phyloP scores from a whole-genome alignment of 1,140 invertebrate species.

The Ceratina australensis region DNA sequence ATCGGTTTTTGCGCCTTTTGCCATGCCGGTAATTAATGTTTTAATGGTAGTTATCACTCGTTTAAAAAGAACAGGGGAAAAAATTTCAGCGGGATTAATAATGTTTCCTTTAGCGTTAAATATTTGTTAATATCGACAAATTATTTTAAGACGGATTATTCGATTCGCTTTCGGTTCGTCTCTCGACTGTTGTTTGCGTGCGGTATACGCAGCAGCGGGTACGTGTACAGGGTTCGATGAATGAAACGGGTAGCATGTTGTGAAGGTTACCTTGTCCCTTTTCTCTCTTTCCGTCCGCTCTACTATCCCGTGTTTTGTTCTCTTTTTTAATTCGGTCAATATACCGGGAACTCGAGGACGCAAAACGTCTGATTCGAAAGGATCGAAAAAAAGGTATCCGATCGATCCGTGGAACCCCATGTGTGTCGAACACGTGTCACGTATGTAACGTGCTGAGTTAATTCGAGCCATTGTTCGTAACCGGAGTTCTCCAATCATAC shows the following conservation, averaged over 20 bases:
- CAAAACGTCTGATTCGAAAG: conserved; percentile 55
- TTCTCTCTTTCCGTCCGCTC: conserved; percentile 1
- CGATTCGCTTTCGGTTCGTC: no score
- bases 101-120: neutral
- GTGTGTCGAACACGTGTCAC: conserved; percentile 57
- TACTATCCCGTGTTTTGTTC: neutral
- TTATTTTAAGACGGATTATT: neutral
- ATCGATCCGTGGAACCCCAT: conserved; percentile 47
- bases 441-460: conserved; percentile 63
- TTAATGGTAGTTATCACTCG: conserved; percentile 5
- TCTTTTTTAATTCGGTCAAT: conserved; percentile 32
- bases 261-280: neutral
- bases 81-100: neutral
- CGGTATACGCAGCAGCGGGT: no score
- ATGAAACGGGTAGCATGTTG: conserved; percentile 15
- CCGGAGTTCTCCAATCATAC: conserved; percentile 63
- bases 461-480: conserved; percentile 62
- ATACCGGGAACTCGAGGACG: conserved; percentile 43
- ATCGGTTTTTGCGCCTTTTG: conserved; percentile 3
- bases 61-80: neutral
- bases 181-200: no score
- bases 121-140: neutral
- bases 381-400: conserved; percentile 56
- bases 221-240: neutral
- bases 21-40: conserved; percentile 15